Base-by-base conservation (phyloP, 1,140 invertebrate genomes). In the Venturia canescens region DNA sequence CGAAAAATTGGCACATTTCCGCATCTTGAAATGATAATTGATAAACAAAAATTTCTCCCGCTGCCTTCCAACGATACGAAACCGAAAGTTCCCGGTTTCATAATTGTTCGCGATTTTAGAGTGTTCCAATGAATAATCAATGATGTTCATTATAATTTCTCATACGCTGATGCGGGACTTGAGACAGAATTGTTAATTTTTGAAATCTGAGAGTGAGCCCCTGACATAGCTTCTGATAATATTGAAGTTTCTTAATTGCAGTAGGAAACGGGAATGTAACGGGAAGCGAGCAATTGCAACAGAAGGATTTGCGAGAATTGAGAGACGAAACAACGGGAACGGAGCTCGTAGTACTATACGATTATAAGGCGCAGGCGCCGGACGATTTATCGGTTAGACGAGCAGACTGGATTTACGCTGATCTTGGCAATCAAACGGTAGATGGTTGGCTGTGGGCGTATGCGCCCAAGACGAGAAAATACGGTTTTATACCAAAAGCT, bases 401-500 rank as follows among this genome's bases (percentile, higher is more conserved):
- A 70, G 97, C 97, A 0, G 97, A 99, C 85, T 98, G 97, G 97
- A 97, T 98, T 79, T 98, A 98, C 91, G 97, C 97, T 0, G 97
- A 98, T 92, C 93, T 98, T 48, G 96, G 95, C 81, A 97, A 98
- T 93, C 97, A 98, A 92, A 98, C 96, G 0, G 97, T 98, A 0
- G 97, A 98, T 88, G 97, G 97, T 15, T 98, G 97, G 97, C 91
- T 98, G 34, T 99, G 98, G 98, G 97, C 97, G 0, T 98, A 97
- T 90, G 97, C 97, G 13, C 97, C 97, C 0, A 98, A 98, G 92
- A 96, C 96, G 15, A 92, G 97, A 31, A 97, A 98, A 92, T 98
- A 98, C 88, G 98, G 98, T 16, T 98, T 98, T 90, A 98, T 99
- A 86, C 98, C 98, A 15, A 98, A 98, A 90, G 96, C 97, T 0